These are phyloP conservation scores for Tinea semifulvella DNA, from an alignment of 2,888 invertebrate species.

Conservation along the genomic window DNA sequence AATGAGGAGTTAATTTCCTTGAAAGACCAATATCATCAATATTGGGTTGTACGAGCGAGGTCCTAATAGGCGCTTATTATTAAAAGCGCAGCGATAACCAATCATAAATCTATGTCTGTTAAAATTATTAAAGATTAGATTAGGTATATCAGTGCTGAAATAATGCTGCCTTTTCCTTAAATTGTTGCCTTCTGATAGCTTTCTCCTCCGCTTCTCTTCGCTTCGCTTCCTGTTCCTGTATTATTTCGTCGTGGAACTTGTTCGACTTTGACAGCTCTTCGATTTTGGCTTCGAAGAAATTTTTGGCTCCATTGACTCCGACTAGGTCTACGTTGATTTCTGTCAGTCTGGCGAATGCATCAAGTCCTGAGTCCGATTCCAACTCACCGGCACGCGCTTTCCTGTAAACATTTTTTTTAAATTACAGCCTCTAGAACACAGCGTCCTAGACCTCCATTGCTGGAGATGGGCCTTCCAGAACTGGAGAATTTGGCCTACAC, in stretches of 20 bases:
- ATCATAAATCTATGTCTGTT: too few species aligned
- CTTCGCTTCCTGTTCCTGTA: slow-evolving; percentile 90
- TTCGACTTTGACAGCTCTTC: slow-evolving; percentile 82
- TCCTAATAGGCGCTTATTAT: too few species aligned
- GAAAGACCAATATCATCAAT: too few species aligned
- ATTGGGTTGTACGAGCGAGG: too few species aligned
- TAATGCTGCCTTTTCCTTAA: slow-evolving; percentile 88
- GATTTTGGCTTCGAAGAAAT: slow-evolving; percentile 97
- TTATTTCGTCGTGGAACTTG: slow-evolving; percentile 93
- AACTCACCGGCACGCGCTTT: slow-evolving; percentile 94
- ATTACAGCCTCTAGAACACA: too few species aligned
- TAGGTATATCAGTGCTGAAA: slow-evolving; percentile 60
- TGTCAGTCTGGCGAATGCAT: slow-evolving; percentile 84
- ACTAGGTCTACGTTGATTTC: slow-evolving; percentile 95
- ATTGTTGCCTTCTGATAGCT: slow-evolving; percentile 80
- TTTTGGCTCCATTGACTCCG: slow-evolving; percentile 93
- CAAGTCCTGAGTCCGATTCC: slow-evolving; percentile 85
- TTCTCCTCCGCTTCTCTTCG: slow-evolving; percentile 85
- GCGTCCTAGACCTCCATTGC: too few species aligned
- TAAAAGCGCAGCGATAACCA: too few species aligned
- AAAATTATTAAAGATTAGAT: too few species aligned
- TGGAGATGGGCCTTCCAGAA: too few species aligned
- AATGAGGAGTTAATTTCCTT: too few species aligned
- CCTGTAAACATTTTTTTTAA: slow-evolving; percentile 40
- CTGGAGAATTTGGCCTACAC: too few species aligned